phyloP scores from a whole-genome alignment of 2,888 invertebrate genomes.

The Hydroisotoma schaefferi region DNA sequence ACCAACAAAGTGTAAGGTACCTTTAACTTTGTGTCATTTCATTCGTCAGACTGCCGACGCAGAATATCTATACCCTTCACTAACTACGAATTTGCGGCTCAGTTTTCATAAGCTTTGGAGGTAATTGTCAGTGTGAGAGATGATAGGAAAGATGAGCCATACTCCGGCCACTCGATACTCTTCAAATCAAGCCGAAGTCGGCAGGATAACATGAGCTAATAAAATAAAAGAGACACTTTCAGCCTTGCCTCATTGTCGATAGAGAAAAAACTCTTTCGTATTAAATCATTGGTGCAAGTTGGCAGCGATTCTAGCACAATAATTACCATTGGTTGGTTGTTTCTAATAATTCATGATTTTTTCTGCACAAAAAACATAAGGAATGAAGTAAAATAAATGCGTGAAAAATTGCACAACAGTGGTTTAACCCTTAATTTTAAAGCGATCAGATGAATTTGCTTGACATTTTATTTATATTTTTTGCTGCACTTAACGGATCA shows the following conservation, averaged over 20 bases:
- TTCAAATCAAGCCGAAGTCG: neutral
- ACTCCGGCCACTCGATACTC: neutral
- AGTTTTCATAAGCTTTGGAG: neutral
- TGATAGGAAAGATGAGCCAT: constrained; percentile 5
- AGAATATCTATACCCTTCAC: neutral
- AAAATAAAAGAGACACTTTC: too few relatives aligned
- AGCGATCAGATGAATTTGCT: neutral
- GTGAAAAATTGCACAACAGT: neutral
- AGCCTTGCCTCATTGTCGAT: too few relatives aligned
- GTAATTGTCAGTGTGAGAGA: constrained; percentile 2
- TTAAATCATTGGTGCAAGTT: neutral
- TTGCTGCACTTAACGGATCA: neutral
- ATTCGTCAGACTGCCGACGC: neutral
- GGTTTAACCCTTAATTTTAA: neutral
- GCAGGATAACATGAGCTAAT: neutral
- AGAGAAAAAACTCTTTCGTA: too few relatives aligned
- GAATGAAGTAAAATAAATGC: too few relatives aligned
- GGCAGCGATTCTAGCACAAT: neutral
- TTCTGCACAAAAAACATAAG: too few relatives aligned
- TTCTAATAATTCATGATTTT: neutral
- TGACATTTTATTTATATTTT: neutral
- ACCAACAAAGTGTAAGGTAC: constrained; percentile 1
- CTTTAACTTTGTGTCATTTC: neutral
- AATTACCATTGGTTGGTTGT: neutral
- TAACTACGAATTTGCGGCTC: neutral